Conservation (phyloP, 2,888 invertebrate species). For the Torymus aiolomorphi region DNA sequence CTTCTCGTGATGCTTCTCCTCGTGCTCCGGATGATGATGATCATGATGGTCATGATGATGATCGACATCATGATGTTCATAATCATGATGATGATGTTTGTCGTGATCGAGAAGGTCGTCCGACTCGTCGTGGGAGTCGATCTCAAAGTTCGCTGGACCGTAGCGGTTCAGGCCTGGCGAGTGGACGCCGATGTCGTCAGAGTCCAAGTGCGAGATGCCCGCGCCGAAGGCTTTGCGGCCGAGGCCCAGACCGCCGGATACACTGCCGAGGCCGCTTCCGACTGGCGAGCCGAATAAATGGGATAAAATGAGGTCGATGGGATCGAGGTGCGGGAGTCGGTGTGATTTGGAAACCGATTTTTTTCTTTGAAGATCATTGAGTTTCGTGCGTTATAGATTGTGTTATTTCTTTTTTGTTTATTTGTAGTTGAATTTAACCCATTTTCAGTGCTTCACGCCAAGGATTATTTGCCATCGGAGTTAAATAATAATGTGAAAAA, state of each 20-base stretch:
- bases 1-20: conserved; percentile 60
- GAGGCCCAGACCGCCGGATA: conserved; percentile 2
- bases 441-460: too few species aligned
- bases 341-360: too few species aligned
- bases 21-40: conserved; percentile 56
- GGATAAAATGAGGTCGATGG: too few species aligned
- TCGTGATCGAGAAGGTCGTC: conserved; percentile 35
- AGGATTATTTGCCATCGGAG: too few species aligned
- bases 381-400: too few species aligned
- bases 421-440: too few species aligned
- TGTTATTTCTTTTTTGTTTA: too few species aligned
- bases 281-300: background rate
- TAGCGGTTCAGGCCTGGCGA: conserved; percentile 1
- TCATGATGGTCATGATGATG: conserved; percentile 14
- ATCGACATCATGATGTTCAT: background rate
- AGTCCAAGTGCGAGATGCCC: conserved; percentile 31
- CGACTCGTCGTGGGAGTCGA: conserved; percentile 30
- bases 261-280: conserved; percentile 16
- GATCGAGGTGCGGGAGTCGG: too few species aligned
- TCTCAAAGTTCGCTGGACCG: conserved; percentile 33
- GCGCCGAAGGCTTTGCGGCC: conserved; percentile 10
- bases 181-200: conserved; percentile 20
- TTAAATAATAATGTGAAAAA: too few species aligned
- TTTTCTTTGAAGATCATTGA: too few species aligned
- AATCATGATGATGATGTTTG: conserved; percentile 13